Percentiles rank a stretch among this genome's conserved stretches.
Conservation (phyloP, 2,797 vertebrate genomes). For the Takifugu rubripes region DNA sequence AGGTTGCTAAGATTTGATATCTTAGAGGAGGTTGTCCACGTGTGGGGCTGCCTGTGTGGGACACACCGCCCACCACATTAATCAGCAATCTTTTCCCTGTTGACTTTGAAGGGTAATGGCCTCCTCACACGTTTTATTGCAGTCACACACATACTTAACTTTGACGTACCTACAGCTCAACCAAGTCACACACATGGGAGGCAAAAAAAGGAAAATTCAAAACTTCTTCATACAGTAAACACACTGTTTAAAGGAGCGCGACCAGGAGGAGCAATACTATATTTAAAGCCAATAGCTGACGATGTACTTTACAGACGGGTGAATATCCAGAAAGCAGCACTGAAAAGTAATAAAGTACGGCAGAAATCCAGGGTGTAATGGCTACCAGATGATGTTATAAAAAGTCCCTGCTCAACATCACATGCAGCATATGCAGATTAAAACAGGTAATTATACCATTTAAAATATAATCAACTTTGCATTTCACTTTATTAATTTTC, state of each 20-base stretch:
- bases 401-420: conserved; percentile 23
- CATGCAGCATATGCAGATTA: conserved; percentile 28
- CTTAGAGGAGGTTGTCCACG: conserved; percentile 10
- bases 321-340: conserved; percentile 28
- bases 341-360: conserved; percentile 33
- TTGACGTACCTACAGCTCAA: background rate
- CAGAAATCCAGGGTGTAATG: conserved; percentile 28
- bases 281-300: conserved; percentile 8
- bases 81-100: conserved; percentile 54
- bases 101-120: conserved; percentile 42
- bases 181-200: background rate
- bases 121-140: conserved; percentile 26
- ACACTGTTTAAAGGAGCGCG: background rate
- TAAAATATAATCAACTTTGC: conserved; percentile 18
- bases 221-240: background rate
- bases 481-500: background rate
- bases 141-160: conserved; percentile 19
- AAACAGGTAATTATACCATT: conserved; percentile 21
- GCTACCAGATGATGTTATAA: conserved; percentile 45
- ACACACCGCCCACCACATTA: conserved; percentile 54
- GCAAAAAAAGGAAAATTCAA: conserved; percentile 1
- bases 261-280: conserved; percentile 1
- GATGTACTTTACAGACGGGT: conserved; percentile 13
- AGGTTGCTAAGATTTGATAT: no score
- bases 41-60: conserved; percentile 23